A percentile compares a stretch with the other conserved stretches of the same genome.
These are phyloP conservation scores for Cyclargus thomasi DNA, from an alignment of 1,140 invertebrate species.

Conservation along the genomic window DNA sequence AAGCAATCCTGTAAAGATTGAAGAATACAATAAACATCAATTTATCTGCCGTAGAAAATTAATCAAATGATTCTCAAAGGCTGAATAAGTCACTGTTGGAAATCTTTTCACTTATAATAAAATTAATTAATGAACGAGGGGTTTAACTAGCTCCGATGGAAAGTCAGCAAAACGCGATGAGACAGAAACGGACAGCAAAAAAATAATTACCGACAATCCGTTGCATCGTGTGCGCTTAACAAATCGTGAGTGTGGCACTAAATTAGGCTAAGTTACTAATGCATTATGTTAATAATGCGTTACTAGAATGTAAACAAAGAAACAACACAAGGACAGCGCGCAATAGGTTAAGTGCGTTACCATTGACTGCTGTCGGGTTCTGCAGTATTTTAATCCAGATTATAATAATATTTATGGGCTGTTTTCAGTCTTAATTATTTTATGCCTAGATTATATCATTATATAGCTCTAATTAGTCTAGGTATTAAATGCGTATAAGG, in stretches of 20 bases:
- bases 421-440: no score
- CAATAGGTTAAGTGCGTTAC: neutral
- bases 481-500: no score
- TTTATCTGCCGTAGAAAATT: neutral
- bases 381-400: neutral
- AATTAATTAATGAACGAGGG: neutral
- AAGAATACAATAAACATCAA: neutral
- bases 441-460: no score
- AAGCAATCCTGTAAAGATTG: neutral
- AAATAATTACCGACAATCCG: conserved; percentile 8
- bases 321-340: neutral
- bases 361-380: neutral
- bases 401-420: no score
- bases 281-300: neutral
- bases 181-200: neutral
- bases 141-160: neutral
- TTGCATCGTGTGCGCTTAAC: conserved; percentile 1
- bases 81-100: neutral
- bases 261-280: conserved; percentile 1
- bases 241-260: neutral
- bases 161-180: neutral
- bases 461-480: no score
- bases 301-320: conserved; percentile 8
- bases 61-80: neutral
- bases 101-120: neutral